Evolutionary conservation across 2,888 invertebrate genomes (phyloP).

Genomic region (Anodontia alba): DNA sequence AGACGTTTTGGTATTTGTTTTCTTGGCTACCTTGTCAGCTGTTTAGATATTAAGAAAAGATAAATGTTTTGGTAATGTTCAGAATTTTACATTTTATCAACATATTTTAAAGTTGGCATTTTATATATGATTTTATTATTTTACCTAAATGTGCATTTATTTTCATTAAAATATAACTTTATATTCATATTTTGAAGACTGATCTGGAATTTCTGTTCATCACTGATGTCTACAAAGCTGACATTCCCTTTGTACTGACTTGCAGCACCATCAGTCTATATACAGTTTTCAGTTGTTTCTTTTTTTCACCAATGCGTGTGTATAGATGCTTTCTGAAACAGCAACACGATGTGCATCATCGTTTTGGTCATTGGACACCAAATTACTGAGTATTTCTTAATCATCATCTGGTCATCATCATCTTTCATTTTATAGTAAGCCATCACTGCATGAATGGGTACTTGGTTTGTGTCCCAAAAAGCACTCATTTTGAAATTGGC

Average conservation of each 20-base stretch:
- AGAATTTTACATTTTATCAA: no score
- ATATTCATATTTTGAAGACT: no score
- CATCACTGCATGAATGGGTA: conserved; percentile 40
- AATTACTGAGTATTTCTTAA: conserved; percentile 22
- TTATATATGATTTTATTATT: no score
- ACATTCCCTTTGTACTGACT: conserved; percentile 15
- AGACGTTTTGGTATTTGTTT: no score
- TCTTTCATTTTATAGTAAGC: conserved; percentile 15
- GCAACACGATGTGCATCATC: conserved; percentile 30
- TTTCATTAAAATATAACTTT: no score
- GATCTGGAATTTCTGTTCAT: conserved; percentile 5
- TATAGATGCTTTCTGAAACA: conserved; percentile 6
- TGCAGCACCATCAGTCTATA: conserved; percentile 11
- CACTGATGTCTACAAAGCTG: conserved; percentile 12
- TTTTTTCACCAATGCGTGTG: not conserved
- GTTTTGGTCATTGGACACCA: conserved; percentile 19
- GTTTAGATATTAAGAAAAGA: no score
- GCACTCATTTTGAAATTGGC: conserved; percentile 16
- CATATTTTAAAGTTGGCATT: no score
- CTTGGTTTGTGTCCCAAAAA: conserved; percentile 28
- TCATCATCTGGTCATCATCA: not conserved
- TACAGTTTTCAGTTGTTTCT: not conserved
- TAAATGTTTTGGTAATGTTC: no score
- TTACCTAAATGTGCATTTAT: no score
- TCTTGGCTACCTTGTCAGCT: no score